phyloP scores from a whole-genome alignment of 2,797 vertebrate species.

The Poliocrania exsul region DNA sequence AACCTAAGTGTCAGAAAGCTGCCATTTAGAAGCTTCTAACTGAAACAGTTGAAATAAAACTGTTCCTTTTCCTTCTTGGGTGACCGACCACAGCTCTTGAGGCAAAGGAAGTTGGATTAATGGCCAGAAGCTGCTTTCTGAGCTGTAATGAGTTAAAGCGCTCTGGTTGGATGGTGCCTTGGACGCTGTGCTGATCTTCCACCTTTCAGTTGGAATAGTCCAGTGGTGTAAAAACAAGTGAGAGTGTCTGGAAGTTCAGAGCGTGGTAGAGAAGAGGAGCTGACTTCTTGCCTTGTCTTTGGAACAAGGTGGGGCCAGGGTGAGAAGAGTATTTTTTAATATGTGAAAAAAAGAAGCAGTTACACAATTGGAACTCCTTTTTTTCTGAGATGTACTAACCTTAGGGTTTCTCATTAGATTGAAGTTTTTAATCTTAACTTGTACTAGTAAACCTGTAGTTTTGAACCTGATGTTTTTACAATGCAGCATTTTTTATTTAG shows the following conservation, averaged over 20 bases:
- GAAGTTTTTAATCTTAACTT: background rate
- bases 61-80: background rate
- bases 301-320: background rate
- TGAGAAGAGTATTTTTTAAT: background rate
- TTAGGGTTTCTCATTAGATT: background rate
- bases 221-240: background rate
- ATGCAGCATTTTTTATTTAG: background rate
- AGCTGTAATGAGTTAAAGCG: background rate
- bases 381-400: background rate
- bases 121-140: background rate
- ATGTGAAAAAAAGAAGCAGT: background rate
- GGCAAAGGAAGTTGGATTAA: background rate
- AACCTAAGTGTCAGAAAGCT: background rate
- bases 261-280: background rate
- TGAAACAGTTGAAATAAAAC: background rate
- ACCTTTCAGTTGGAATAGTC: background rate
- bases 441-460: background rate
- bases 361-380: background rate
- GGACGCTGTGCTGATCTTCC: background rate
- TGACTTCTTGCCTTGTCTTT: background rate
- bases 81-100: rapidly evolving
- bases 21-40: background rate
- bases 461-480: background rate
- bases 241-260: background rate
- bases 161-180: background rate